A percentile compares a stretch with the other conserved stretches of the same genome.
Conservation (phyloP, 2,113 vertebrate species). For the Aspidoscelis tigris region DNA sequence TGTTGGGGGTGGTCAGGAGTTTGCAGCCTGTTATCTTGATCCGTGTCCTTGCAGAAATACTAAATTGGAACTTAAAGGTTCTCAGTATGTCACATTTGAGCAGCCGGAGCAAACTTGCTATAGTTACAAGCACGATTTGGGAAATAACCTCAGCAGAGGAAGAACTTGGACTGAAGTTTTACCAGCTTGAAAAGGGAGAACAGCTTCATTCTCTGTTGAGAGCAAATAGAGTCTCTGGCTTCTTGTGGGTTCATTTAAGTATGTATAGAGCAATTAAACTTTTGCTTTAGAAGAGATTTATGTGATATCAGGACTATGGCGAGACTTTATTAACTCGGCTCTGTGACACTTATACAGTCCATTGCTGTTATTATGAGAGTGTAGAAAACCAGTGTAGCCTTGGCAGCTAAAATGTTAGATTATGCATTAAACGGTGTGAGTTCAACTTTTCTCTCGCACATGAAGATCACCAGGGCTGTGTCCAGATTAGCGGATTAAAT, state of each 20-base stretch:
- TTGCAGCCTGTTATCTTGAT: constrained; percentile 7
- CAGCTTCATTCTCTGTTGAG: neutral
- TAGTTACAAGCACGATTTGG: neutral
- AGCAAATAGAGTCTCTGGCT: constrained; percentile 16
- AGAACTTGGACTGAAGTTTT: neutral
- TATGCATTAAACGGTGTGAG: no score
- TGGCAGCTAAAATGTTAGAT: no score
- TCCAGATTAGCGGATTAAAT: no score
- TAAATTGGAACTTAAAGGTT: constrained; percentile 4
- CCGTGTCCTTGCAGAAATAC: constrained; percentile 3
- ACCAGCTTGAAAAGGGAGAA: neutral
- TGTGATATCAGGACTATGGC: constrained; percentile 36
- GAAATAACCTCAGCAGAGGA: neutral
- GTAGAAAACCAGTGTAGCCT: no score
- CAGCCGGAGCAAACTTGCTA: neutral
- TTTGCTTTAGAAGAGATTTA: constrained; percentile 33
- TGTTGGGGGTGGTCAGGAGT: neutral
- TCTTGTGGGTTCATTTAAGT: constrained; percentile 36
- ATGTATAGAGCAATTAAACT: constrained; percentile 41
- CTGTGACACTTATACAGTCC: neutral
- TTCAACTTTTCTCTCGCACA: no score
- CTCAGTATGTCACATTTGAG: neutral
- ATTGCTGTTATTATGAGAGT: no score
- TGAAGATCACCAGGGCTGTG: no score
- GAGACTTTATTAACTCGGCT: constrained; percentile 36